Percentiles rank a stretch among this genome's conserved stretches.
phyloP scores from a whole-genome alignment of 2,113 vertebrate species.

The Cacatua alba region DNA sequence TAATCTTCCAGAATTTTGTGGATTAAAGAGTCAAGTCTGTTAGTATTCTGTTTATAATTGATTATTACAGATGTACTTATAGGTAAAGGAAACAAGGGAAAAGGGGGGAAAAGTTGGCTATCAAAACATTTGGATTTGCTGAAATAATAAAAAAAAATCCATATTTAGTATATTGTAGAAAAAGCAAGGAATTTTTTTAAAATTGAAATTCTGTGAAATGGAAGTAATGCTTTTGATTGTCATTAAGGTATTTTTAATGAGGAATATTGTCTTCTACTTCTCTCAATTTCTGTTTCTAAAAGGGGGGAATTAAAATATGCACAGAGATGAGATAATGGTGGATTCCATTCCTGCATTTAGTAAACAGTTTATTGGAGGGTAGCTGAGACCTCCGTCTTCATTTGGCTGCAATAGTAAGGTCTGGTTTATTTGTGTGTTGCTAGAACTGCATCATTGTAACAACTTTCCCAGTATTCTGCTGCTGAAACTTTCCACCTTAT shows the following conservation, averaged over 20 bases:
- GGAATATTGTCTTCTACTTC: neutral
- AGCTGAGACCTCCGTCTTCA: neutral
- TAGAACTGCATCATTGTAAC: neutral
- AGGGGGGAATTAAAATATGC: neutral
- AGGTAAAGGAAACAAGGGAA: neutral
- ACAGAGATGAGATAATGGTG: neutral
- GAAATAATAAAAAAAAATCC: neutral
- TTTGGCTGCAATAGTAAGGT: neutral
- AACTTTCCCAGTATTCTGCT: neutral
- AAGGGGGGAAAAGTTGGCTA: neutral
- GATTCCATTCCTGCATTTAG: neutral
- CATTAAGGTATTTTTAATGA: neutral
- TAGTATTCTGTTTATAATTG: neutral
- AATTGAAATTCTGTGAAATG: neutral
- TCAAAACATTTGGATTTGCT: neutral
- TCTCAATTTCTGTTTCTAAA: neutral
- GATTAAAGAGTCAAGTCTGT: neutral
- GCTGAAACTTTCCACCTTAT: neutral
- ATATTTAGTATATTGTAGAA: neutral
- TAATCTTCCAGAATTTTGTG: constrained; percentile 9
- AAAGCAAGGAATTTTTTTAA: neutral
- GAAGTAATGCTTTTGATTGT: neutral
- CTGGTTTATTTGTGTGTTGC: neutral
- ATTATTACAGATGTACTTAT: neutral
- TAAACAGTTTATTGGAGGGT: neutral